These are phyloP conservation scores for Xiphophorus couchianus DNA, from an alignment of 2,113 vertebrate species.

Conservation along the genomic window DNA sequence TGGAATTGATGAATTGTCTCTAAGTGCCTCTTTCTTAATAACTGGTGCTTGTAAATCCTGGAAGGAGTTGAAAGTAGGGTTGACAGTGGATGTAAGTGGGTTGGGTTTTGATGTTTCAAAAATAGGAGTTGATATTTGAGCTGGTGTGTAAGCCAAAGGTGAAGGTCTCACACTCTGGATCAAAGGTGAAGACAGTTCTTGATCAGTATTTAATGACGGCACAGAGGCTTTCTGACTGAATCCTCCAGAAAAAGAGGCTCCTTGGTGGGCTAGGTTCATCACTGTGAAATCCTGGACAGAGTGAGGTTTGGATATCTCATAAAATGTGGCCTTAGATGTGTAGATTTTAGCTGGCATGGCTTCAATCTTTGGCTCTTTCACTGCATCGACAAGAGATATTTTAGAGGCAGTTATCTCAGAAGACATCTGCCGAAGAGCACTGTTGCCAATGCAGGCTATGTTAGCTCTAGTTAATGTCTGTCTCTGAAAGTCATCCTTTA, in stretches of 20 bases:
- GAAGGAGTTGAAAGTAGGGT: slow-evolving; percentile 48
- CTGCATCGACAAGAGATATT: slow-evolving; percentile 36
- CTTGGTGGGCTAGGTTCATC: slow-evolving; percentile 40
- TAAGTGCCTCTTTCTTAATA: slow-evolving; percentile 26
- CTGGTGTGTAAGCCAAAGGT: slow-evolving; percentile 40
- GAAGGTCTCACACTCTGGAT: slow-evolving; percentile 53
- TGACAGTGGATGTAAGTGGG: slow-evolving; percentile 62
- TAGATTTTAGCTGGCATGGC: slow-evolving; percentile 57
- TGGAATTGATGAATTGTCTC: slow-evolving; percentile 26
- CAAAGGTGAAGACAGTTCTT: slow-evolving; percentile 32
- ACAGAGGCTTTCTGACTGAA: slow-evolving; percentile 34
- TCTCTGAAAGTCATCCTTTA: slow-evolving; percentile 24
- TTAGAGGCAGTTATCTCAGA: slow-evolving; percentile 45
- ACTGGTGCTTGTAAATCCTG: slow-evolving; percentile 30
- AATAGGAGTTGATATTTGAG: slow-evolving; percentile 57
- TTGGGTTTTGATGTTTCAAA: slow-evolving; percentile 72
- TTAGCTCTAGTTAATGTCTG: slow-evolving; percentile 21
- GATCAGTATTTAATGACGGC: slow-evolving; percentile 34
- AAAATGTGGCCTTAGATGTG: slow-evolving; percentile 74
- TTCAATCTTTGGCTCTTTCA: slow-evolving; percentile 42
- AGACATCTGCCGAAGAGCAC: slow-evolving; percentile 38
- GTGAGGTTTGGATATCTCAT: slow-evolving; percentile 72
- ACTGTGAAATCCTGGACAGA: slow-evolving; percentile 58
- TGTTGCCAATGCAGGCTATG: slow-evolving; percentile 41
- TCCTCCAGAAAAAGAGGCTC: slow-evolving; percentile 23